Conservation (phyloP, 2,797 vertebrate species). For the Sebastes iracundus region DNA sequence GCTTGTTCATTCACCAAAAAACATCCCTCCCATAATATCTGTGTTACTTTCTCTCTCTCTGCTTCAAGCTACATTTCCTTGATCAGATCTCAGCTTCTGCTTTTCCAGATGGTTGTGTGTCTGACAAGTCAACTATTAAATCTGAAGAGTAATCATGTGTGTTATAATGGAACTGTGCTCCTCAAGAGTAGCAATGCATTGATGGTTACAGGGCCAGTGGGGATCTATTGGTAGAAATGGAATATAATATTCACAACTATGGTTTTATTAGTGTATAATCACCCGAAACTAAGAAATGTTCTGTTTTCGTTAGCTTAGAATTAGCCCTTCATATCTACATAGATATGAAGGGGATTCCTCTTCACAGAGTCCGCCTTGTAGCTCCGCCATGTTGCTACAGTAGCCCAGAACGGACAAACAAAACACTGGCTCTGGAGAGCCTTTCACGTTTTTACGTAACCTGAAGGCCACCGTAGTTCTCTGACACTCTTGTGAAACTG, state of each 20-base stretch:
- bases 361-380: fast-evolving
- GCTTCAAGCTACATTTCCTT: neutral
- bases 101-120: slow-evolving; percentile 12
- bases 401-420: no score
- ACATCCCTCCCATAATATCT: neutral
- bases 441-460: no score
- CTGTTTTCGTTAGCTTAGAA: no score
- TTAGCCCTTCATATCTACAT: no score
- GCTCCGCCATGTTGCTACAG: fast-evolving
- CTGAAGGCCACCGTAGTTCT: no score
- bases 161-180: neutral
- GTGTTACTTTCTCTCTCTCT: neutral
- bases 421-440: no score
- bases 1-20: neutral
- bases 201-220: neutral
- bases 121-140: neutral
- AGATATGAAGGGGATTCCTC: no score
- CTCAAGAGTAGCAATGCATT: neutral
- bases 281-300: no score
- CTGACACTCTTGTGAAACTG: no score
- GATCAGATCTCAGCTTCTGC: neutral
- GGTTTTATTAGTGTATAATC: no score
- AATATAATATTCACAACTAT: no score
- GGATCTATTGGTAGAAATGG: no score
- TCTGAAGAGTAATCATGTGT: slow-evolving; percentile 17